phyloP scores from a whole-genome alignment of 2,888 invertebrate species.

The Andrena haemorrhoa region DNA sequence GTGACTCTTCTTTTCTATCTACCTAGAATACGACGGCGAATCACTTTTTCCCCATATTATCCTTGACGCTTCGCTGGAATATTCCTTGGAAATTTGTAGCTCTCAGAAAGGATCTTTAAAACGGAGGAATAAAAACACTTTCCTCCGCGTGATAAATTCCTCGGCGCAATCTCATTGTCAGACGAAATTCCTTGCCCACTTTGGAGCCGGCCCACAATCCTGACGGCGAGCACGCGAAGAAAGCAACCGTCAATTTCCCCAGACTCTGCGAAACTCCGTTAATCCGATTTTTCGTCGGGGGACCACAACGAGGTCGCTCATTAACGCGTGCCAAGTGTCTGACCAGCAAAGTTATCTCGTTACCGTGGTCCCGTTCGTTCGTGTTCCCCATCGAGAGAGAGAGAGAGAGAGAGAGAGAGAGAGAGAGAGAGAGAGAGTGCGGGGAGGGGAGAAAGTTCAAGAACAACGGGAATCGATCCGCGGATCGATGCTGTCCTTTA shows the following conservation, averaged over 20 bases:
- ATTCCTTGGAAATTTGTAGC: no score
- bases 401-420: no score
- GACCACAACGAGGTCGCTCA: conserved; percentile 11
- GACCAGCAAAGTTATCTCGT: conserved; percentile 31
- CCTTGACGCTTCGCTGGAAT: no score
- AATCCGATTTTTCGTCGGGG: conserved; percentile 20
- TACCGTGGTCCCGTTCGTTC: conserved; percentile 7
- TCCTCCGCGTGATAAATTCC: no score
- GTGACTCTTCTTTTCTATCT: conserved; percentile 6
- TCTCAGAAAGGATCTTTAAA: no score
- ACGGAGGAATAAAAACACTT: no score
- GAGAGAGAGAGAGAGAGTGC: background rate
- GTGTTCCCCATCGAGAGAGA: background rate
- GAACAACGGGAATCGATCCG: conserved; percentile 34
- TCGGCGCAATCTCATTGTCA: no score
- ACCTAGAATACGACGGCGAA: background rate
- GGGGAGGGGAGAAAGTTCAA: conserved; percentile 1
- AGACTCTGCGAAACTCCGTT: background rate
- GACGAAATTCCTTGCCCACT: no score
- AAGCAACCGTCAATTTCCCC: background rate
- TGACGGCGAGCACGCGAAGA: no score
- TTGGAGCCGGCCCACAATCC: no score
- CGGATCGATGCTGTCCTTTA: conserved; percentile 35
- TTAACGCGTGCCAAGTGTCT: conserved; percentile 19
- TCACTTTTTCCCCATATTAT: background rate